Evolutionary conservation across 2,797 vertebrate species (phyloP).

Genomic region (Paguma larvata): DNA sequence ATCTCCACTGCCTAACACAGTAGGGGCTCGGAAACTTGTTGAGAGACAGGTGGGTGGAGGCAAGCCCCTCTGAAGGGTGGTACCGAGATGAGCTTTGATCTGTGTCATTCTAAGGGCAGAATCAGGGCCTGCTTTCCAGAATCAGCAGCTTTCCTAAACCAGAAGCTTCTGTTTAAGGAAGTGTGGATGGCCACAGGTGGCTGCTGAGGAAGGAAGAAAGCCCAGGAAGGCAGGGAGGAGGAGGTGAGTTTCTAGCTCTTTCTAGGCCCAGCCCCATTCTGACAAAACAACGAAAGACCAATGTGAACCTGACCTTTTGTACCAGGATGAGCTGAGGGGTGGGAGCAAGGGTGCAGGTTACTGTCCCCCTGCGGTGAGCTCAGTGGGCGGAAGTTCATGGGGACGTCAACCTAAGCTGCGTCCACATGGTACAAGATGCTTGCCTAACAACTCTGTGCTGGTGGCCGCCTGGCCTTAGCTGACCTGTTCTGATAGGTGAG

Average conservation of each 20-base stretch:
- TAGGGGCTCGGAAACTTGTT: no score
- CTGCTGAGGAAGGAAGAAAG: not conserved
- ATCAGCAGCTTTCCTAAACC: no score
- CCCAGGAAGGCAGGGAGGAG: not conserved
- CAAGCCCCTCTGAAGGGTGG: no score
- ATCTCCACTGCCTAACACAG: no score
- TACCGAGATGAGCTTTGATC: no score
- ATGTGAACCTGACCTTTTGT: not conserved
- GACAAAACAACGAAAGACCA: not conserved
- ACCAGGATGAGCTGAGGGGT: not conserved
- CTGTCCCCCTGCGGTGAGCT: not conserved
- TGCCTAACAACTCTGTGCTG: not conserved
- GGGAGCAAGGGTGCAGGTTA: not conserved
- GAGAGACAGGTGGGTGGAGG: no score
- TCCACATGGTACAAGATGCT: not conserved
- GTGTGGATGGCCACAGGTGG: not conserved
- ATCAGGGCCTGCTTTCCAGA: no score
- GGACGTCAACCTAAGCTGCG: slow-evolving; percentile 10
- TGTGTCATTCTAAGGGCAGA: no score
- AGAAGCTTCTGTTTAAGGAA: no score
- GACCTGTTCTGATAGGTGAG: not conserved
- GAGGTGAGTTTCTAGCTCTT: not conserved
- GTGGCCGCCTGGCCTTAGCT: not conserved
- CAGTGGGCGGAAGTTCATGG: not conserved
- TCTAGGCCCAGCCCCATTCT: not conserved